Conservation (phyloP, 37 sponge, comb jelly and placozoan genomes). For the Oopsacas minuta region DNA sequence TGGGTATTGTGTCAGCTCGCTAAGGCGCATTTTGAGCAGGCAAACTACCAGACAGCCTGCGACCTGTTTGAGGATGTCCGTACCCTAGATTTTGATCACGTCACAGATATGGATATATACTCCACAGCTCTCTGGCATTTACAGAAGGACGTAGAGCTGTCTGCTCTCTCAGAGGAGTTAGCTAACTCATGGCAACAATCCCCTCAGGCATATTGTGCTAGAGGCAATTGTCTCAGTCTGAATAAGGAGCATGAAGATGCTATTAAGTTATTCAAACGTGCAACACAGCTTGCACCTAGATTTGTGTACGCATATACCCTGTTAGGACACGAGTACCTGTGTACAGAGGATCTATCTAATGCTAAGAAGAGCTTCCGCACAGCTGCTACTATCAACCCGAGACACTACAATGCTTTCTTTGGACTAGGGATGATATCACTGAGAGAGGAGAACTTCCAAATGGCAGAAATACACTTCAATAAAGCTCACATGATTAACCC, state of each 20-base stretch:
- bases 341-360: constrained; percentile 52
- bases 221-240: constrained; percentile 65
- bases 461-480: constrained; percentile 45
- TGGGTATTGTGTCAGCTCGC: constrained; percentile 70
- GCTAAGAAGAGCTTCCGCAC: constrained; percentile 52
- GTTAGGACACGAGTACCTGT: constrained; percentile 65
- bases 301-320: constrained; percentile 71
- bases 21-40: constrained; percentile 49
- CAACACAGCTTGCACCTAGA: constrained; percentile 44
- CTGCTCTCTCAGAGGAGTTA: constrained; percentile 49
- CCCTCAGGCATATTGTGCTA: constrained; percentile 60
- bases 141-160: constrained; percentile 51
- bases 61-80: constrained; percentile 35
- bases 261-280: constrained; percentile 61
- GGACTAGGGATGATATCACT: constrained; percentile 72
- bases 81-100: constrained; percentile 38
- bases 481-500: constrained; percentile 60
- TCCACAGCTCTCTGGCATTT: constrained; percentile 77
- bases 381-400: constrained; percentile 50
- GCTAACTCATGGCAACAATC: constrained; percentile 26
- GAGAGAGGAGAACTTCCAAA: constrained; percentile 59
- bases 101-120: constrained; percentile 66
- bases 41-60: constrained; percentile 38
- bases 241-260: constrained; percentile 70
- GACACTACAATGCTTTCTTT: constrained; percentile 84